phyloP scores from a whole-genome alignment of 2,113 vertebrate species.

The Bufo gargarizans region DNA sequence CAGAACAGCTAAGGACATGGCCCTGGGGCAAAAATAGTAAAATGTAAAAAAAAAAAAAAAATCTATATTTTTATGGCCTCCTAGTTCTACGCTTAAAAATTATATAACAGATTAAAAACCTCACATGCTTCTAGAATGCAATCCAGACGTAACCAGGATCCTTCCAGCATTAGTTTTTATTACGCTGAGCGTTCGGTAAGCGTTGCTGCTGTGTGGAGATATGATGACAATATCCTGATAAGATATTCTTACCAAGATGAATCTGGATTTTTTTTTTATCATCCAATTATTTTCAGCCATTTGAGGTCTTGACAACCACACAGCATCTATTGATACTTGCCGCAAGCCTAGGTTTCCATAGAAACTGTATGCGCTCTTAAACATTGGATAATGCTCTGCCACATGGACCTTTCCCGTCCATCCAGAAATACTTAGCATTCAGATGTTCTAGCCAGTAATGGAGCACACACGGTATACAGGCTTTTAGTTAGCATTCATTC shows the following conservation, averaged over 20 bases:
- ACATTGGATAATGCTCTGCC: slow-evolving; percentile 27
- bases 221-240: slow-evolving; percentile 14
- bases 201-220: background rate
- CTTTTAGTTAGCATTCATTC: slow-evolving; percentile 25
- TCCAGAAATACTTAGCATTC: slow-evolving; percentile 33
- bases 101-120: too few relatives aligned
- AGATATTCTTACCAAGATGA: background rate
- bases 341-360: slow-evolving; percentile 46
- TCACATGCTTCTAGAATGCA: background rate
- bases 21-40: too few relatives aligned
- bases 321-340: slow-evolving; percentile 15
- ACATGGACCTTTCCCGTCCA: slow-evolving; percentile 31
- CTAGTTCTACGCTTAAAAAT: too few relatives aligned
- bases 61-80: too few relatives aligned
- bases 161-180: background rate
- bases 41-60: too few relatives aligned
- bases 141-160: background rate
- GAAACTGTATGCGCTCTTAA: slow-evolving; percentile 46
- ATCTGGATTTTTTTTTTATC: background rate
- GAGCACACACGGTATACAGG: background rate
- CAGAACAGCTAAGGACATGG: too few relatives aligned
- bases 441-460: slow-evolving; percentile 35
- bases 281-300: slow-evolving; percentile 14
- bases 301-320: slow-evolving; percentile 32
- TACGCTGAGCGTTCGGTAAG: background rate